phyloP scores from a whole-genome alignment of 2,797 vertebrate species.

The Leptoclinus maculatus region DNA sequence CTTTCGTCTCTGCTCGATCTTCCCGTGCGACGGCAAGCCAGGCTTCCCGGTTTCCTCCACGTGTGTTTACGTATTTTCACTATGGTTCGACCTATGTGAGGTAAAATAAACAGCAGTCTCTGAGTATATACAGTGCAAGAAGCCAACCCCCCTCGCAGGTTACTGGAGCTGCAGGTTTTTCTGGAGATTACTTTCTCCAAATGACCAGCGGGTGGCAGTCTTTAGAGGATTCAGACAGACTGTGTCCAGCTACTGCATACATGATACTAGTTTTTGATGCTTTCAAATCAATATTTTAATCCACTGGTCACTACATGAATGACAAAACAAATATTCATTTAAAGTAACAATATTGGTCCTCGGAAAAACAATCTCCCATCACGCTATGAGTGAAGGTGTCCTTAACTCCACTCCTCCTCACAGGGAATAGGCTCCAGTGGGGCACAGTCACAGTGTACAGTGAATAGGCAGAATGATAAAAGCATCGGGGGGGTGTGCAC shows the following conservation, averaged over 20 bases:
- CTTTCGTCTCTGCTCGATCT: slow-evolving; percentile 44
- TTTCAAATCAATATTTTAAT: slow-evolving; percentile 63
- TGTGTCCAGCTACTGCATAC: slow-evolving; percentile 72
- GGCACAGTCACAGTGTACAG: slow-evolving; percentile 77
- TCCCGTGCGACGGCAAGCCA: slow-evolving; percentile 33
- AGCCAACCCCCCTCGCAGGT: slow-evolving; percentile 52
- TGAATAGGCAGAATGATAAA: slow-evolving; percentile 56
- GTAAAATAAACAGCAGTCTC: slow-evolving; percentile 80
- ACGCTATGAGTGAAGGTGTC: slow-evolving; percentile 50
- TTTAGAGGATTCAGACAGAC: slow-evolving; percentile 66
- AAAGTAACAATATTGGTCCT: slow-evolving; percentile 58
- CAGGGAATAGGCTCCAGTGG: slow-evolving; percentile 52
- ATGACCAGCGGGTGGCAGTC: slow-evolving; percentile 71
- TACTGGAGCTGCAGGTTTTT: slow-evolving; percentile 42
- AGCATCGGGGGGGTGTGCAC: slow-evolving; percentile 46
- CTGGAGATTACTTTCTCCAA: slow-evolving; percentile 54
- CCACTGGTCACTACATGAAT: slow-evolving; percentile 69
- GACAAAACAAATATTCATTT: slow-evolving; percentile 64
- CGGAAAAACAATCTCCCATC: slow-evolving; percentile 26
- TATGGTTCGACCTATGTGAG: slow-evolving; percentile 72
- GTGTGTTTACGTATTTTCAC: slow-evolving; percentile 60
- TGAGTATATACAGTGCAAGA: slow-evolving; percentile 74
- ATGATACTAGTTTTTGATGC: slow-evolving; percentile 58
- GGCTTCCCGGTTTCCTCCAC: slow-evolving; percentile 43
- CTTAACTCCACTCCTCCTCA: slow-evolving; percentile 29